Evolutionary conservation across 2,113 vertebrate species (phyloP).

Genomic region (Neopipo cinnamomea): DNA sequence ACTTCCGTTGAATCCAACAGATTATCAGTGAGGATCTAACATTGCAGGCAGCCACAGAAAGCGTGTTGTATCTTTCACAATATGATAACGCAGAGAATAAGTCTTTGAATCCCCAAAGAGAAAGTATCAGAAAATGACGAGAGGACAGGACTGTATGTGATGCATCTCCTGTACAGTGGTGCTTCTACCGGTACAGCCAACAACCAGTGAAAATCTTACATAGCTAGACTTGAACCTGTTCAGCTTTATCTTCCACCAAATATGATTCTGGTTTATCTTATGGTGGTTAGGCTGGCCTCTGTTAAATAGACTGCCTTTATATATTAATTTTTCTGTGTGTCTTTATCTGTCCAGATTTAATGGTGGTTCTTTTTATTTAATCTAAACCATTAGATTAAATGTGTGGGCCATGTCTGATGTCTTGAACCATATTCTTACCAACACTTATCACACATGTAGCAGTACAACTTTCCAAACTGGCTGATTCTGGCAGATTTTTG

Average conservation of each 20-base stretch:
- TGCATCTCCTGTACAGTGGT: neutral
- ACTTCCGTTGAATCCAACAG: neutral
- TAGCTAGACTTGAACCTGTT: neutral
- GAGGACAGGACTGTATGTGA: neutral
- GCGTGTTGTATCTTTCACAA: neutral
- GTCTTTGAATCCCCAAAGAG: neutral
- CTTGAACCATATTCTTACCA: neutral
- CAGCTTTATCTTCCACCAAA: neutral
- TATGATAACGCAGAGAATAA: neutral
- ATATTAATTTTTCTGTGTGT: neutral
- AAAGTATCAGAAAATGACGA: neutral
- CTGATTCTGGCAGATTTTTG: neutral
- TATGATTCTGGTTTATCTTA: neutral
- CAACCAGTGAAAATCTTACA: neutral
- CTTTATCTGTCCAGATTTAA: neutral
- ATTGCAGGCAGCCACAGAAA: neutral
- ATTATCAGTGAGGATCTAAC: neutral
- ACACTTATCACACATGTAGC: neutral
- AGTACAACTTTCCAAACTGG: neutral
- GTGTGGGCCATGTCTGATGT: neutral
- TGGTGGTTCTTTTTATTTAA: neutral
- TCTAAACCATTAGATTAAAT: neutral
- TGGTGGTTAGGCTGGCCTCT: neutral
- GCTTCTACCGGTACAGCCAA: neutral
- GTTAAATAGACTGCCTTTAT: neutral